Conservation (phyloP, 1,140 invertebrate species). For the Aphis craccivora region DNA sequence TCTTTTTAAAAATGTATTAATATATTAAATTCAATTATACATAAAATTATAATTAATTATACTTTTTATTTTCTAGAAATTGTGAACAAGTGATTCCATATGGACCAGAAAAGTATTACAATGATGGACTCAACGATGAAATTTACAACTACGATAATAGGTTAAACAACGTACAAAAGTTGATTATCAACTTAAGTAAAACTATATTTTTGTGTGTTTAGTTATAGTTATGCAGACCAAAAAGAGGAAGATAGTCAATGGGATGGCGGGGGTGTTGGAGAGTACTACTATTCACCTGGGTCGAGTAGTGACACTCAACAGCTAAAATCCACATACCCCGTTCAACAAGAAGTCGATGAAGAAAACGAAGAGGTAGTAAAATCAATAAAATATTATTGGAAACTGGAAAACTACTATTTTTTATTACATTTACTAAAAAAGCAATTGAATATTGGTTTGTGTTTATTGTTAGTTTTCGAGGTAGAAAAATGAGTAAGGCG, state of each 20-base stretch:
- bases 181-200: not conserved
- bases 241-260: slow-evolving; percentile 51
- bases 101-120: slow-evolving; percentile 37
- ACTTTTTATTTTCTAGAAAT: slow-evolving; percentile 33
- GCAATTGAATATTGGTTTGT: not conserved
- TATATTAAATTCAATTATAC: too few relatives aligned
- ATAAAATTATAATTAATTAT: not conserved
- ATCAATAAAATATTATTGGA: slow-evolving; percentile 5
- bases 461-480: not conserved
- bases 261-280: slow-evolving; percentile 43
- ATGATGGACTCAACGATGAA: slow-evolving; percentile 3
- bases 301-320: slow-evolving; percentile 51
- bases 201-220: not conserved
- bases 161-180: not conserved
- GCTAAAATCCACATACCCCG: slow-evolving; percentile 43
- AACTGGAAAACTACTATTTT: not conserved
- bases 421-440: slow-evolving; percentile 18
- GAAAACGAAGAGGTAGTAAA: slow-evolving; percentile 50
- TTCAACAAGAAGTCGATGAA: slow-evolving; percentile 45
- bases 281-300: slow-evolving; percentile 49
- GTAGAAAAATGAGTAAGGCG: not conserved
- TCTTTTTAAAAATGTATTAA: too few relatives aligned
- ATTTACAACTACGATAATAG: slow-evolving; percentile 50
- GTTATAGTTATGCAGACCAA: slow-evolving; percentile 51
- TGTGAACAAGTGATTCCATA: slow-evolving; percentile 44